Evolutionary conservation across 1,140 invertebrate genomes (phyloP), one percentile per base, ranked within the genome.

Genomic region (Ptiloglossa arizonensis): DNA sequence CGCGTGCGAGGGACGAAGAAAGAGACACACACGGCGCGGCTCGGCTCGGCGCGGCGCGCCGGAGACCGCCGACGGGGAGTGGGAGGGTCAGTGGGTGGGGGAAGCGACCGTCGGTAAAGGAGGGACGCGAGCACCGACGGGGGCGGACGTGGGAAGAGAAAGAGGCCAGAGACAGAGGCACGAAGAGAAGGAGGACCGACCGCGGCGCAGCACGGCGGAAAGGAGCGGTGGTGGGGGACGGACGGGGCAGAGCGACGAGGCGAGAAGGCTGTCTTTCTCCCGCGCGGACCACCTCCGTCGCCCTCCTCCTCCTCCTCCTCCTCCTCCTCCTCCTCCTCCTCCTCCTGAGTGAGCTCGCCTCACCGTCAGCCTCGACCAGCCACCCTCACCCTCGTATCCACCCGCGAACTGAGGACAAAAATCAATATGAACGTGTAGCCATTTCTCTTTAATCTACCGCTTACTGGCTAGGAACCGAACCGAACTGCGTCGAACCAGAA

Each of bases 361-460:
- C 64, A 75, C 73, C 79, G 73, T 75, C 73, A 75, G 73, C 73
- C 66, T 84, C 83, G 77, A 79, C 79, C 80, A 80, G 48, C 75
- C 62, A 79, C 80, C 85, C 84, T 86, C 80, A 79, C 68, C 75
- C 81, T 83, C 80, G 64, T 87, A 81, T 87, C 85, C 83, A 84
- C 86, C 86, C 83, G 86, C 87, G 87, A 89, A 89, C 88, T 86
- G 91, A 92, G 91, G 91, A 93, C 91, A 92, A 93, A 93, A 93
- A 93, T 93, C 91, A 93, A 93, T 92, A 93, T 93, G 89, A 92
- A 91, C 90, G 91, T 92, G 91, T 92, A 92, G 91, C 91, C 91
- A 92, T 92, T 92, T 91, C 91, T 92, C 90, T 92, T 92, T 92
- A 92, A 92, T 92, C 91, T 91, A 89, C 89, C 91, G 88, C 88